Conservation (phyloP, 2,888 invertebrate species). For the Synergus japonicus region DNA sequence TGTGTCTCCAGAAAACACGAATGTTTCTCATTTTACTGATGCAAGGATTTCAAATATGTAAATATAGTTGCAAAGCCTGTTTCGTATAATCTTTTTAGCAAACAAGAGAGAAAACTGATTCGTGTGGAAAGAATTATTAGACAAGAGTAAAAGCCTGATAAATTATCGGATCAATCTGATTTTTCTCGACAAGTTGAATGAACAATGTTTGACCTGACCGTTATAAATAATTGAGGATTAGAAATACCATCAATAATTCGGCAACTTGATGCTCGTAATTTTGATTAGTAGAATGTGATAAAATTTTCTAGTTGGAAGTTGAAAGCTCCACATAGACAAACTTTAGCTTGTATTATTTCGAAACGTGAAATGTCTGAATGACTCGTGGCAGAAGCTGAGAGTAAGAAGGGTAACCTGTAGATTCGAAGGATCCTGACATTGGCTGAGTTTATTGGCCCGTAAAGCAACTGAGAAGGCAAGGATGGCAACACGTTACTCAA, state of each 20-base stretch:
- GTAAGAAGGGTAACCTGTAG: constrained; percentile 31
- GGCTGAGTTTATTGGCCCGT: constrained; percentile 56
- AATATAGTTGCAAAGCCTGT: neutral
- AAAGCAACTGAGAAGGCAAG: constrained; percentile 51
- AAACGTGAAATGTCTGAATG: neutral
- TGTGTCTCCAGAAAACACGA: too few relatives aligned
- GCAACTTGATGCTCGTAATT: neutral
- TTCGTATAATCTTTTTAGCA: too few relatives aligned
- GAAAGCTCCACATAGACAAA: too few relatives aligned
- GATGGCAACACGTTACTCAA: constrained; percentile 49
- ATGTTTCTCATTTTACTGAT: neutral
- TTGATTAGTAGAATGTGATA: too few relatives aligned
- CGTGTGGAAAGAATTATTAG: too few relatives aligned
- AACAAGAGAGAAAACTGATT: too few relatives aligned
- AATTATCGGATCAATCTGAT: too few relatives aligned
- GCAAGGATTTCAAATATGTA: neutral
- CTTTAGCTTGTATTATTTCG: neutral
- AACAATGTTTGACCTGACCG: neutral
- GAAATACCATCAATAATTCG: neutral
- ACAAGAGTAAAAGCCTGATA: too few relatives aligned
- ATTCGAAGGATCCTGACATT: constrained; percentile 32
- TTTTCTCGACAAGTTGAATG: too few relatives aligned
- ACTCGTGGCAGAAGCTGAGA: constrained; percentile 20
- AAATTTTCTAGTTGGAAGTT: too few relatives aligned
- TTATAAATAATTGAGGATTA: constrained; percentile 21